These are phyloP conservation scores for Gonatopus flavifemur DNA, from an alignment of 1,140 invertebrate genomes.

Conservation along the genomic window DNA sequence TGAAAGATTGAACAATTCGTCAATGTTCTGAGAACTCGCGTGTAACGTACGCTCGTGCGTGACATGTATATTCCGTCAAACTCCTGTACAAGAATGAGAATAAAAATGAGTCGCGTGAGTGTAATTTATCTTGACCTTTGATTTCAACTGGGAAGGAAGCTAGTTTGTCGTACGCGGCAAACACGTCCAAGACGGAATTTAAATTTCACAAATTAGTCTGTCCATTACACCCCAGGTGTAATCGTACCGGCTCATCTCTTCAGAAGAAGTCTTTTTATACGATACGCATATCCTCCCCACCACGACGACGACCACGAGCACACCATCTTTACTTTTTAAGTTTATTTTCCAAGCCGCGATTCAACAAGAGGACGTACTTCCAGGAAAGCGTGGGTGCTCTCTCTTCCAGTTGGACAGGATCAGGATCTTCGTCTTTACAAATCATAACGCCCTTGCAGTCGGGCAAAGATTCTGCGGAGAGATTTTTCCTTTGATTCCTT, in stretches of 20 bases:
- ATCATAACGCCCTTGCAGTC: constrained; percentile 44
- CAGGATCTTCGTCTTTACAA: constrained; percentile 45
- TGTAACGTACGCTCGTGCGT: too few species aligned
- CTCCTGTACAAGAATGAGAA: too few species aligned
- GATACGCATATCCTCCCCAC: too few species aligned
- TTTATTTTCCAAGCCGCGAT: neutral
- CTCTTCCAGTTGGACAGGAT: constrained; percentile 33
- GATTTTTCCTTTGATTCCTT: constrained; percentile 27
- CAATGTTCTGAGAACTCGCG: too few species aligned
- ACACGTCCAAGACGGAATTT: constrained; percentile 53
- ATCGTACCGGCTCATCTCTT: constrained; percentile 46
- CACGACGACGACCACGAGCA: neutral
- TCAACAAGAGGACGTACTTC: constrained; percentile 30
- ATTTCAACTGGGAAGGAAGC: too few species aligned
- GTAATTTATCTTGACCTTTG: too few species aligned
- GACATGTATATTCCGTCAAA: too few species aligned
- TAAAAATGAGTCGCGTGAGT: too few species aligned
- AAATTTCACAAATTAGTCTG: constrained; percentile 59
- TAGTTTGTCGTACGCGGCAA: too few species aligned
- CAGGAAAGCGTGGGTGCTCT: constrained; percentile 48
- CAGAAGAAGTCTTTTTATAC: too few species aligned
- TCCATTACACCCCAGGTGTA: constrained; percentile 54
- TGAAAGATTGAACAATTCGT: too few species aligned
- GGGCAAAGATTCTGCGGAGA: constrained; percentile 31
- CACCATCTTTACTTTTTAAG: constrained; percentile 4